Evolutionary conservation across 1,140 invertebrate genomes (phyloP), one percentile per base, ranked within the genome.

Genomic region (Drosophila saltans): DNA sequence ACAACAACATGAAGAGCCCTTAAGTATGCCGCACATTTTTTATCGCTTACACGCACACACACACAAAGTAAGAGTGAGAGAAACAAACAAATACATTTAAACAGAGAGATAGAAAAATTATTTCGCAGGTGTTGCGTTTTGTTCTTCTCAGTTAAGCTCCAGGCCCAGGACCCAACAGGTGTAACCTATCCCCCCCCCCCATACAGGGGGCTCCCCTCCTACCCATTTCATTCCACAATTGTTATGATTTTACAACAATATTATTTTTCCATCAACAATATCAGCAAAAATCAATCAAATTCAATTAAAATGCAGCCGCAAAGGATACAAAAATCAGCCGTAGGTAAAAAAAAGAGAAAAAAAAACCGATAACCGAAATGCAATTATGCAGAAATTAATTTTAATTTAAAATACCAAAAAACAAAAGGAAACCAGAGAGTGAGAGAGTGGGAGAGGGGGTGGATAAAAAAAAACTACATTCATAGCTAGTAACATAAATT

Each of bases 271-370:
- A 89, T 88, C 83, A 88, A 73, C 83, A 86, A 78, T 69, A 83
- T 88, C 80, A 84, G 80, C 80, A 89, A 84, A 86, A 89, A 89
- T 89, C 84, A 89, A 89, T 89, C 84, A 89, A 81, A 78, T 84
- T 89, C 84, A 89, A 89, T 89, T 89, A 89, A 84, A 89, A 70
- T 72, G 69, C 80, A 40, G 77, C 80, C 72, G 58, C 45, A 52
- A 69, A 68, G 71, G 71, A 76, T 41, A 72, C 61, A 75, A 78
- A 78, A 80, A 72, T 61, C 55, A 60, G 26, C 66, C 66, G 24
- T 48, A 48, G 43, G 65, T 66, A 75, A 57, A 24, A 70, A 67
- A 24, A 67, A 72, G 58, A 60, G 60, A 21, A 41, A 64, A 60
- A 52, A 66, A 26, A 8, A 57, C 65, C 52, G 41, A 21, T 56